phyloP scores from a whole-genome alignment of 2,888 invertebrate genomes.

The Alcis repandata region DNA sequence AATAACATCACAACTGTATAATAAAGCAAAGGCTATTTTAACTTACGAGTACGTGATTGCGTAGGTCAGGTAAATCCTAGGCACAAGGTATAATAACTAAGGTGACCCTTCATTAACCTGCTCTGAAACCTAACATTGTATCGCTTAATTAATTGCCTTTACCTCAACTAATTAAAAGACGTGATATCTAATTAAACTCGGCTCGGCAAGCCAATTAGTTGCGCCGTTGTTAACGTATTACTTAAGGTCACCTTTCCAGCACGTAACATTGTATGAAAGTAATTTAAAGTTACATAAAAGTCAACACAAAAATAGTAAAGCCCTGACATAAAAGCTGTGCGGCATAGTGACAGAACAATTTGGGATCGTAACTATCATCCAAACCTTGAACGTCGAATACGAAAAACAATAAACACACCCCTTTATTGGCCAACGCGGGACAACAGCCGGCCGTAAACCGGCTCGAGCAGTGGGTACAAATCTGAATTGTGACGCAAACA shows the following conservation, averaged over 20 bases:
- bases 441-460: constrained; percentile 66
- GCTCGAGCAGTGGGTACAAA: constrained; percentile 76
- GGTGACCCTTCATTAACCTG: constrained; percentile 36
- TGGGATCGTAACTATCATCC: constrained; percentile 50
- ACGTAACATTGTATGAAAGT: not conserved
- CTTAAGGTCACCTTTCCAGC: constrained; percentile 10
- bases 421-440: constrained; percentile 68
- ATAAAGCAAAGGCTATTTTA: not conserved
- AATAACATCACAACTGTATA: no score
- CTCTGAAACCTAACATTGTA: constrained; percentile 25
- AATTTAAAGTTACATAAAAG: constrained; percentile 17
- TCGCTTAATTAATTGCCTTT: constrained; percentile 28
- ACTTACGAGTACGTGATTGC: not conserved
- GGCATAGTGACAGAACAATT: constrained; percentile 37
- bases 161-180: constrained; percentile 30
- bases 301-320: constrained; percentile 9
- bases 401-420: constrained; percentile 73
- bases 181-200: constrained; percentile 26
- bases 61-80: constrained; percentile 6
- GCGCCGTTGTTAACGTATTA: constrained; percentile 15
- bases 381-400: constrained; percentile 63
- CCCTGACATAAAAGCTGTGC: constrained; percentile 29
- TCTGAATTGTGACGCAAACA: constrained; percentile 79
- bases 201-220: constrained; percentile 18
- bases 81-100: constrained; percentile 9